Percentiles rank a stretch among this genome's conserved stretches.
These are phyloP conservation scores for Sebastes aleutianus DNA, from an alignment of 2,797 vertebrate species.

Conservation along the genomic window DNA sequence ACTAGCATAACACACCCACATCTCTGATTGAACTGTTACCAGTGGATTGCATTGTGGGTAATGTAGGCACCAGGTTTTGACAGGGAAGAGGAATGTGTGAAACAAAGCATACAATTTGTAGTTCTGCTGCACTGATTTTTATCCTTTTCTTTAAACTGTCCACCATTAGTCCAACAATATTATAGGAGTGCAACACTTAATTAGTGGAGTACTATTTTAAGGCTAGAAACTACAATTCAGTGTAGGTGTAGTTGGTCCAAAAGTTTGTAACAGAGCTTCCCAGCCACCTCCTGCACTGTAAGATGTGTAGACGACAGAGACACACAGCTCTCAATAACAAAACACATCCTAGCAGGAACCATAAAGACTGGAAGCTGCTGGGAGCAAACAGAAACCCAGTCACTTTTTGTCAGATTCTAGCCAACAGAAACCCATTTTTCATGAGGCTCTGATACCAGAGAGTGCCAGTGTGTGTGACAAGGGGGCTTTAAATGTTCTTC, in stretches of 20 bases:
- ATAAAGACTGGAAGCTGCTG: constrained; percentile 21
- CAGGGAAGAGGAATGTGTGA: background rate
- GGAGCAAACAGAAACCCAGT: constrained; percentile 36
- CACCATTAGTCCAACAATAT: background rate
- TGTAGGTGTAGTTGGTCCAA: background rate
- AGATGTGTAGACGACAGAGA: background rate
- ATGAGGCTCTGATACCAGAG: constrained; percentile 22
- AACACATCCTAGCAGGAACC: background rate
- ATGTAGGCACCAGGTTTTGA: background rate
- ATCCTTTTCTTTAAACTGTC: no score
- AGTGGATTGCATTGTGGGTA: constrained; percentile 1
- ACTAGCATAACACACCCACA: background rate
- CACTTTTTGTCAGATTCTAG: constrained; percentile 33
- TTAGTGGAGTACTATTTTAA: background rate
- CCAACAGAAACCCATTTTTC: constrained; percentile 42
- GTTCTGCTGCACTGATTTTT: no score
- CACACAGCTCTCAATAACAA: constrained; percentile 10
- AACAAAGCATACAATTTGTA: no score
- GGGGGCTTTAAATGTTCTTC: constrained; percentile 50
- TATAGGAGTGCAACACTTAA: background rate
- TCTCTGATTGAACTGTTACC: background rate
- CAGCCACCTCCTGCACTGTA: background rate
- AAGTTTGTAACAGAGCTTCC: background rate
- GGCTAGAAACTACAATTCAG: background rate
- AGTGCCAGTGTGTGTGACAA: constrained; percentile 40